Evolutionary conservation across 2,113 vertebrate genomes (phyloP).

Genomic region (Cottus gobio): DNA sequence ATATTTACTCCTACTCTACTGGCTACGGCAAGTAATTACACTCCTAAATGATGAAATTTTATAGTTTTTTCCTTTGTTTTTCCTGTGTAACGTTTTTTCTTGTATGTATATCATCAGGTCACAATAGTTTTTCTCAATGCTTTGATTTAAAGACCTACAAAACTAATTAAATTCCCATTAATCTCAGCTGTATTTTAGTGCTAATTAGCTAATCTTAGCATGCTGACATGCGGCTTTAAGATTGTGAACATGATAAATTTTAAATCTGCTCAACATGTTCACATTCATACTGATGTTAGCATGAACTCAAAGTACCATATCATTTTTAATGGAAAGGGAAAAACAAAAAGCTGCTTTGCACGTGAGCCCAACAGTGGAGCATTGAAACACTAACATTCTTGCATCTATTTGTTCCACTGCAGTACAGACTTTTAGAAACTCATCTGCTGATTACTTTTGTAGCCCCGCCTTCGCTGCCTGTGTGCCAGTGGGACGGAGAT

Average conservation of each 20-base stretch:
- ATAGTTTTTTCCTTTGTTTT: too few species aligned
- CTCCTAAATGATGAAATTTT: too few species aligned
- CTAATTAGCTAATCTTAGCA: not conserved
- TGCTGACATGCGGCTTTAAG: not conserved
- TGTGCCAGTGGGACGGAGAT: slow-evolving; percentile 82
- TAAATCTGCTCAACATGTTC: not conserved
- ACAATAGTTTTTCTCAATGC: not conserved
- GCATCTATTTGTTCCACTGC: not conserved
- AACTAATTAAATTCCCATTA: not conserved
- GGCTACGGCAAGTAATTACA: too few species aligned
- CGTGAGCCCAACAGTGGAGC: not conserved
- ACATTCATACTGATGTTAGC: not conserved
- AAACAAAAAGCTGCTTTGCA: not conserved
- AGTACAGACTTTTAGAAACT: not conserved
- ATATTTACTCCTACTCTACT: too few species aligned
- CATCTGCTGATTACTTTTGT: not conserved
- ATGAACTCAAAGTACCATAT: not conserved
- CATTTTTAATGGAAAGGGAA: not conserved
- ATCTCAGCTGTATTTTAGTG: not conserved
- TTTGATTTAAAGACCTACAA: not conserved
- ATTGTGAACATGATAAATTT: too few species aligned
- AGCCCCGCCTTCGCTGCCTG: slow-evolving; percentile 83
- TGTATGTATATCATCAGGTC: not conserved
- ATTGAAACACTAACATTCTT: not conserved
- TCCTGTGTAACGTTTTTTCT: not conserved